Conservation (phyloP, 2,888 invertebrate genomes). For the Orchesella flavescens region DNA sequence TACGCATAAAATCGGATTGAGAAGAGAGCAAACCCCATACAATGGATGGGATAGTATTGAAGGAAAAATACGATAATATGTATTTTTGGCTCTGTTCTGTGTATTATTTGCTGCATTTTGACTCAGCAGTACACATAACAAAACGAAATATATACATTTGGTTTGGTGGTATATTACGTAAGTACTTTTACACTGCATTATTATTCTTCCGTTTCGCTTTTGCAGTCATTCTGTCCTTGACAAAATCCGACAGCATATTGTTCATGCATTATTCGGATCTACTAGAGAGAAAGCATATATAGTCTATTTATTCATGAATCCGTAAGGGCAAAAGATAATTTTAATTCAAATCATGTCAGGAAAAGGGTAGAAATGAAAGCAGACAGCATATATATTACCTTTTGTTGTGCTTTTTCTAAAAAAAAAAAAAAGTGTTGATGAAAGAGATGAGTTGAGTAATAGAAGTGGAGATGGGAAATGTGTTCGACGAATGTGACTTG, state of each 20-base stretch:
- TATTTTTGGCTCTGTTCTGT: no score
- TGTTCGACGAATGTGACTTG: conserved; percentile 11
- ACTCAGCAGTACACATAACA: no score
- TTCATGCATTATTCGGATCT: conserved; percentile 51
- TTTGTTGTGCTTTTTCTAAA: conserved; percentile 32
- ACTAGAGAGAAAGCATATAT: background rate
- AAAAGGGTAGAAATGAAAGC: conserved; percentile 47
- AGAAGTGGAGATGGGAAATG: conserved; percentile 2
- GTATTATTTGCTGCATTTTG: no score
- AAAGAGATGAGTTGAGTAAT: conserved; percentile 28
- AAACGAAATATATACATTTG: no score
- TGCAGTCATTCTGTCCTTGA: conserved; percentile 16
- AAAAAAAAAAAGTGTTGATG: conserved; percentile 36
- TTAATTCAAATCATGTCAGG: conserved; percentile 58
- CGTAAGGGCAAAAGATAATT: conserved; percentile 47
- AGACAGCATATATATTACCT: conserved; percentile 52
- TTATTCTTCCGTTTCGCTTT: conserved; percentile 16
- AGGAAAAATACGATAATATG: background rate
- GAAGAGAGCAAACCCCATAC: background rate
- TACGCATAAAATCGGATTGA: conserved; percentile 17
- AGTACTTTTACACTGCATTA: conserved; percentile 12
- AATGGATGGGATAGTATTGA: background rate
- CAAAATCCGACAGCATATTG: conserved; percentile 34
- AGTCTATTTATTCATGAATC: conserved; percentile 52
- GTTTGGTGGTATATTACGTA: background rate